Conservation (phyloP, 2,888 invertebrate species). For the Lottia gigantea region DNA sequence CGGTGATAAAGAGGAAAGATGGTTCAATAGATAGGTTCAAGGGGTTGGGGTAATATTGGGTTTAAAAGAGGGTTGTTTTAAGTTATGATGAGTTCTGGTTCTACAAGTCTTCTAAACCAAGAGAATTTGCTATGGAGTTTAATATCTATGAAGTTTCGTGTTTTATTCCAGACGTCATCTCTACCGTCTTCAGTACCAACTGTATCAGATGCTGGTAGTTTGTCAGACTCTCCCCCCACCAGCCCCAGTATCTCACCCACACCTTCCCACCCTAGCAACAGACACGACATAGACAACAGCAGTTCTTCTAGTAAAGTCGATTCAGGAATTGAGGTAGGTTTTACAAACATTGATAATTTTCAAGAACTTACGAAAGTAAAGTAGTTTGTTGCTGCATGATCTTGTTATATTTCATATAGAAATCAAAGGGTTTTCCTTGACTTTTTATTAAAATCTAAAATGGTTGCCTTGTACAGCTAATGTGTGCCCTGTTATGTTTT, state of each 20-base stretch:
- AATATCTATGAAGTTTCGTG: too few relatives aligned
- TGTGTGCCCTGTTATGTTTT: too few relatives aligned
- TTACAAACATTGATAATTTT: neutral
- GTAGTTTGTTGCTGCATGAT: too few relatives aligned
- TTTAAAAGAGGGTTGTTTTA: too few relatives aligned
- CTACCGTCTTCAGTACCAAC: slow-evolving; percentile 33
- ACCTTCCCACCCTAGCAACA: slow-evolving; percentile 64
- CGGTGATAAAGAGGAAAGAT: too few relatives aligned
- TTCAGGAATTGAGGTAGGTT: slow-evolving; percentile 28
- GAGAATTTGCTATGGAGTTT: too few relatives aligned
- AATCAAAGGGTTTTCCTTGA: neutral
- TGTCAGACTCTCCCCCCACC: slow-evolving; percentile 50
- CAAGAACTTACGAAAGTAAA: too few relatives aligned
- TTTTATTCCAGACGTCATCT: slow-evolving; percentile 40
- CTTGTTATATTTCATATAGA: too few relatives aligned
- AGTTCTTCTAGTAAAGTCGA: slow-evolving; percentile 23
- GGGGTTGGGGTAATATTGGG: too few relatives aligned
- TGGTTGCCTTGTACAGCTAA: neutral
- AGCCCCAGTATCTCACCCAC: slow-evolving; percentile 64
- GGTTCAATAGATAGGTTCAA: too few relatives aligned
- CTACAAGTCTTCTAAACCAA: too few relatives aligned
- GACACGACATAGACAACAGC: slow-evolving; percentile 30
- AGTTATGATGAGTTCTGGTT: too few relatives aligned
- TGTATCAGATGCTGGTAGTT: slow-evolving; percentile 47
- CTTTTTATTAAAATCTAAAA: neutral